Evolutionary conservation across 2,888 invertebrate genomes (phyloP), one percentile per base, ranked within the genome.

Genomic region (Acleris literana): DNA sequence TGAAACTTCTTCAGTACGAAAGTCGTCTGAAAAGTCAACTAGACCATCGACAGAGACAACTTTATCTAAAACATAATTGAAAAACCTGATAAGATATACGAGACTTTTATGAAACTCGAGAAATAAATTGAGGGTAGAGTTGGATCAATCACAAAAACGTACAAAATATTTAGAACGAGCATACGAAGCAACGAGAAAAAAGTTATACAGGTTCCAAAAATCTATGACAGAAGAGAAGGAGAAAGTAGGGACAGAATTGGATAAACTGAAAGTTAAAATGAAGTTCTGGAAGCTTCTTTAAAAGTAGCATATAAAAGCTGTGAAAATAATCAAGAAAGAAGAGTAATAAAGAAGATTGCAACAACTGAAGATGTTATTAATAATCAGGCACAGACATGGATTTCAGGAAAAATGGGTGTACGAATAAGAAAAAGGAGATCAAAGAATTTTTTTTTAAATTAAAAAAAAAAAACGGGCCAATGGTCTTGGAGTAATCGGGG

Each of bases 231-330:
- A 54, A 11, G 54, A 54, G 17, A 39, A 11, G 17, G 16, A 33
- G 18, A 54, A 54, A 39, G 11, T 18, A 5, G 33, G 16, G 39
- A 39, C 3, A 17, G 54, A 54, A 39, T 54, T 16, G 17, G 39
- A 54, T 25, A 60, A 52, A 43, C 7, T 52, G 60, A 60, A 61
- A 61, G 61, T 53, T 43, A 53, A 53, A 61, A 61, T 53, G 61
- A 61, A 29, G 46, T 61, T n/a, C 51, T 61, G 17, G 61, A 61
- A 61, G 61, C 53, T 44, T 61, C 61, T 53, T 39, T 61, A 43
- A 61, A 61, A 44, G 7, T 39, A 44, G 52, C 61, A 3, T 61
- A 61, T 7, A 61, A 29, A 61, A 33, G 6, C 17, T 61, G 61
- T 61, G 22, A 53, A 61, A 51, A 44, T n/a, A 53, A 61, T 53